Conservation (phyloP, 2,888 invertebrate genomes). For the Caradrina kadenii region DNA sequence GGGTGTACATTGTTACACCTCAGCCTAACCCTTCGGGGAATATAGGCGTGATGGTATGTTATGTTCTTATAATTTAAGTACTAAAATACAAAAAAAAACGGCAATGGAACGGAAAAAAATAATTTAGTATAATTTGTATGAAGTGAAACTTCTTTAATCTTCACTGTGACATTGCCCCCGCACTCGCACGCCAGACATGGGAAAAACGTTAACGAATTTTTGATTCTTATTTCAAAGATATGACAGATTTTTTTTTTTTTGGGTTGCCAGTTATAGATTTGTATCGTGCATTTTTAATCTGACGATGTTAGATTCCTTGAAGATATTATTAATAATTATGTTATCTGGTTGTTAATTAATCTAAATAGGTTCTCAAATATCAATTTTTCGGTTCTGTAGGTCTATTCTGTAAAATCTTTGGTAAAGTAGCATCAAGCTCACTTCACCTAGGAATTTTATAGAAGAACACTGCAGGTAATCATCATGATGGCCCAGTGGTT, state of each 20-base stretch:
- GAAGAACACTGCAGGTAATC: too few species aligned
- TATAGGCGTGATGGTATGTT: too few species aligned
- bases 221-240: constrained; percentile 61
- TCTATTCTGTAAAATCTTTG: background rate
- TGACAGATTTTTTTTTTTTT: constrained; percentile 64
- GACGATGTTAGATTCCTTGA: constrained; percentile 28
- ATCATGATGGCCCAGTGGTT: too few species aligned
- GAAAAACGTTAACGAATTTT: constrained; percentile 68
- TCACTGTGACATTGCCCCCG: constrained; percentile 44
- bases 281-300: constrained; percentile 50
- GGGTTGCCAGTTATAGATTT: constrained; percentile 43
- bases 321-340: constrained; percentile 47
- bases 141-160: constrained; percentile 23
- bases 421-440: too few species aligned
- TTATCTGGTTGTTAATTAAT: constrained; percentile 36
- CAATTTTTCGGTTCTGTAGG: background rate
- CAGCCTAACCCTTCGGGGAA: too few species aligned
- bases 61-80: too few species aligned
- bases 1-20: too few species aligned
- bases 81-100: too few species aligned
- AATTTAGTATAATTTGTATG: background rate
- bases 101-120: too few species aligned
- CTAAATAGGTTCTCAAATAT: constrained; percentile 37
- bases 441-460: too few species aligned
- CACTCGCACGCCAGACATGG: constrained; percentile 63